Conservation (phyloP, 2,888 invertebrate genomes). For the Dione juno region DNA sequence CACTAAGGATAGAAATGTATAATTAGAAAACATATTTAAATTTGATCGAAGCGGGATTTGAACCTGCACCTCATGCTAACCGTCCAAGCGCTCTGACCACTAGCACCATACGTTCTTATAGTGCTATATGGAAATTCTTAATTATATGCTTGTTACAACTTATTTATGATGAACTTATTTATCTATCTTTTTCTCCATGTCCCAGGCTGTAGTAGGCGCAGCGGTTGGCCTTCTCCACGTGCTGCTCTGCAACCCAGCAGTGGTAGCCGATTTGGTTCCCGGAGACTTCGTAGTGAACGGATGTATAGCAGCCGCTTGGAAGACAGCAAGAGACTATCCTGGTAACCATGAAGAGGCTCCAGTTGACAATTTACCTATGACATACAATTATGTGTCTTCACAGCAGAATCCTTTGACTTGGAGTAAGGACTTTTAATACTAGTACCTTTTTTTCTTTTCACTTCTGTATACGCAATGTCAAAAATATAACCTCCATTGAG, state of each 20-base stretch:
- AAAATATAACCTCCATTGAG: no score
- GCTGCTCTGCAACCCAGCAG: constrained; percentile 85
- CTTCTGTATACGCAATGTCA: no score
- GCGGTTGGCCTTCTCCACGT: constrained; percentile 88
- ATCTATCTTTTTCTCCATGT: constrained; percentile 17
- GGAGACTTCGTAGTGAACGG: constrained; percentile 91
- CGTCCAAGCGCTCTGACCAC: no score
- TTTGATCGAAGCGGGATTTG: no score
- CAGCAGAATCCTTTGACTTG: constrained; percentile 90
- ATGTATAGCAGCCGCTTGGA: constrained; percentile 87
- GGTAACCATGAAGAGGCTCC: constrained; percentile 70
- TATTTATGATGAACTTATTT: no score
- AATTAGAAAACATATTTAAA: no score
- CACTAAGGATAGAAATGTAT: no score
- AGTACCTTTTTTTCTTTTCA: no score
- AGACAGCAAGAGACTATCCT: constrained; percentile 71
- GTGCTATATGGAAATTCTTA: no score
- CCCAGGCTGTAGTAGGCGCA: constrained; percentile 83
- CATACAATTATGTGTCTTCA: constrained; percentile 94
- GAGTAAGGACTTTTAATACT: constrained; percentile 65
- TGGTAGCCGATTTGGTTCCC: constrained; percentile 89
- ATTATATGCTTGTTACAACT: no score
- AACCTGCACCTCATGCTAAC: no score
- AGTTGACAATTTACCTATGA: constrained; percentile 72
- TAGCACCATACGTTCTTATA: no score